phyloP scores from a whole-genome alignment of 2,888 invertebrate species.

The Orgyia antiqua region DNA sequence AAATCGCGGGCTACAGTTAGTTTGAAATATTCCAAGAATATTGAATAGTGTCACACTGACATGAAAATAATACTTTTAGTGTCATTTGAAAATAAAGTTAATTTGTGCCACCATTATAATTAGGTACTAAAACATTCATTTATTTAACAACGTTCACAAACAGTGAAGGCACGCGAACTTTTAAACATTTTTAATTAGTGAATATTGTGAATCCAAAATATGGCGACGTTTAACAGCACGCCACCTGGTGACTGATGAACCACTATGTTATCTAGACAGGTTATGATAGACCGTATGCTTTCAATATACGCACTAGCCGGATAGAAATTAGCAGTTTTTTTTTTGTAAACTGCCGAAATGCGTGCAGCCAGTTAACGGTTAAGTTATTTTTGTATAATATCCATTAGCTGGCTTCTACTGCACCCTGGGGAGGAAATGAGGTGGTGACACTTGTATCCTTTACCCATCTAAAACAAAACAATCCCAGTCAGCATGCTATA shows the following conservation, averaged over 20 bases:
- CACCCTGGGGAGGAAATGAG: too few relatives aligned
- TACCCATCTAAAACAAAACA: too few relatives aligned
- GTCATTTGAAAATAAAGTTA: too few relatives aligned
- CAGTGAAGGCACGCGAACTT: slow-evolving; percentile 23
- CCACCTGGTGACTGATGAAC: slow-evolving; percentile 33
- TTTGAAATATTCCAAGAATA: too few relatives aligned
- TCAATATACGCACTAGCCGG: slow-evolving; percentile 7
- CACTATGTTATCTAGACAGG: slow-evolving; percentile 25
- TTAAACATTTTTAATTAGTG: slow-evolving; percentile 31
- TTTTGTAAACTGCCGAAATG: slow-evolving; percentile 2
- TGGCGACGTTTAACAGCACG: slow-evolving; percentile 27
- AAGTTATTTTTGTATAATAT: too few relatives aligned
- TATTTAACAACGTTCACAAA: slow-evolving; percentile 17
- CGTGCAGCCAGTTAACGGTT: too few relatives aligned
- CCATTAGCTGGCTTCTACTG: too few relatives aligned
- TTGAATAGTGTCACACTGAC: too few relatives aligned
- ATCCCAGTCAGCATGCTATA: too few relatives aligned
- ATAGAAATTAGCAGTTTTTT: neutral
- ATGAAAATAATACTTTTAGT: too few relatives aligned
- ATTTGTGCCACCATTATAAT: slow-evolving; percentile 11
- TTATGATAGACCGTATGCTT: slow-evolving; percentile 20
- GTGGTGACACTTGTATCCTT: too few relatives aligned
- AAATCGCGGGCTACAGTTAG: too few relatives aligned
- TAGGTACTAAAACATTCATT: slow-evolving; percentile 17
- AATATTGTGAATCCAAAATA: slow-evolving; percentile 29